phyloP scores from a whole-genome alignment of 2,888 invertebrate species.

The Trimorus sp. region DNA sequence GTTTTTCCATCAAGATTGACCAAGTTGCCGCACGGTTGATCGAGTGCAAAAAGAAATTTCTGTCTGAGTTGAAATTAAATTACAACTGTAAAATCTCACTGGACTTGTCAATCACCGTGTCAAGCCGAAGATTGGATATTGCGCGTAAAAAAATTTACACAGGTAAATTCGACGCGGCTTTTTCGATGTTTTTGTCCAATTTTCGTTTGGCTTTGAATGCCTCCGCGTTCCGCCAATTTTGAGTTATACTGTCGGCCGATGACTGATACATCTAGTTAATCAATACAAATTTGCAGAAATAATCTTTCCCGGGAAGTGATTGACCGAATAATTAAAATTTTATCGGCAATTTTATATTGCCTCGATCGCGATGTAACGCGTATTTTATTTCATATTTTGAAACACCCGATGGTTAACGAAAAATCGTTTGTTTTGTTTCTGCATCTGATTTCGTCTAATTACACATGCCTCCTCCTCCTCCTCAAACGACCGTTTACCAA shows the following conservation, averaged over 20 bases:
- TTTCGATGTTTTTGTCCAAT: neutral
- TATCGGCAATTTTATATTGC: neutral
- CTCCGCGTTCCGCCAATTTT: neutral
- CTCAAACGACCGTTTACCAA: too few species aligned
- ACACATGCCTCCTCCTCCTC: too few species aligned
- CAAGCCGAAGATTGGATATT: constrained; percentile 13
- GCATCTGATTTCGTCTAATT: too few species aligned
- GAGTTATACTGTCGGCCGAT: constrained; percentile 1
- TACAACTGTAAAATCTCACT: constrained; percentile 3
- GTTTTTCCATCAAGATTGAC: too few species aligned
- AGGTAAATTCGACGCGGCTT: neutral
- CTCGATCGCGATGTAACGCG: neutral
- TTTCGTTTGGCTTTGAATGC: neutral
- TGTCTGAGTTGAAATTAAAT: constrained; percentile 13
- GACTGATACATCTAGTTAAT: too few species aligned
- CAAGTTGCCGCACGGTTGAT: too few species aligned
- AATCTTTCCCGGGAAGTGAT: neutral
- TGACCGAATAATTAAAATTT: neutral
- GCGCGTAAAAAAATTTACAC: constrained; percentile 3
- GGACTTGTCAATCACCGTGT: constrained; percentile 8
- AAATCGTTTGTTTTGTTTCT: too few species aligned
- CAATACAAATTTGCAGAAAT: neutral
- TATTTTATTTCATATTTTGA: neutral
- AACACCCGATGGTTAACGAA: too few species aligned
- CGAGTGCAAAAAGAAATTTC: neutral